Conservation (phyloP, 1,140 invertebrate species). For the Drosophila guanche region DNA sequence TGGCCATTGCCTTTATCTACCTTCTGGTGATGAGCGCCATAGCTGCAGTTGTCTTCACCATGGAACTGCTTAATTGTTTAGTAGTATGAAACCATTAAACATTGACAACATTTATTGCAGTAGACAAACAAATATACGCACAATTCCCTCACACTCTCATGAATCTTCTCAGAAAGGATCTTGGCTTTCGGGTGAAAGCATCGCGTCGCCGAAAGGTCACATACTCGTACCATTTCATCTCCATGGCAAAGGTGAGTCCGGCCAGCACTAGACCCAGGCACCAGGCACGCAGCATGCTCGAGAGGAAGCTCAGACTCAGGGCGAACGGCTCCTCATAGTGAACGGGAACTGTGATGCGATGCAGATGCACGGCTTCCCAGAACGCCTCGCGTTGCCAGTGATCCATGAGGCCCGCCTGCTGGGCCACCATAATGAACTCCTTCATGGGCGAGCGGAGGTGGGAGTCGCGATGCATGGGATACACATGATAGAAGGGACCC, state of each 20-base stretch:
- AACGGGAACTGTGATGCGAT: slow-evolving; percentile 35
- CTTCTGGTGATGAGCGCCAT: slow-evolving; percentile 48
- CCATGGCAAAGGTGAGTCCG: slow-evolving; percentile 49
- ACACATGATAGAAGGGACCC: slow-evolving; percentile 76
- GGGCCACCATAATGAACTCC: slow-evolving; percentile 62
- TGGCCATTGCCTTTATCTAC: slow-evolving; percentile 62
- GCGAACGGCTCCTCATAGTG: slow-evolving; percentile 45
- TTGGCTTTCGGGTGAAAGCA: neutral
- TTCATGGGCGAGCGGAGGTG: slow-evolving; percentile 59
- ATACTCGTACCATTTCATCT: slow-evolving; percentile 63
- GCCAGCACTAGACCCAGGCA: slow-evolving; percentile 59
- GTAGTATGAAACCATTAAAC: neutral
- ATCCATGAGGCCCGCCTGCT: slow-evolving; percentile 59
- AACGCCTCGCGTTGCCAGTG: slow-evolving; percentile 65
- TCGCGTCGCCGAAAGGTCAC: neutral
- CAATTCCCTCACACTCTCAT: slow-evolving; percentile 12
- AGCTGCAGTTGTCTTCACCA: slow-evolving; percentile 28
- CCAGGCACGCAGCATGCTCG: slow-evolving; percentile 60
- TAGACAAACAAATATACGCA: neutral
- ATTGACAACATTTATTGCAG: too few species aligned
- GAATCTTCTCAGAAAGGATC: slow-evolving; percentile 36
- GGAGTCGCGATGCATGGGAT: slow-evolving; percentile 65
- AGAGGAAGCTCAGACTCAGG: slow-evolving; percentile 58
- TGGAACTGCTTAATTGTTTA: slow-evolving; percentile 34
- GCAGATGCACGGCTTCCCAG: slow-evolving; percentile 59